Evolutionary conservation across 2,888 invertebrate genomes (phyloP), one percentile per base, ranked within the genome.

Genomic region (Clepsis dumicolana): DNA sequence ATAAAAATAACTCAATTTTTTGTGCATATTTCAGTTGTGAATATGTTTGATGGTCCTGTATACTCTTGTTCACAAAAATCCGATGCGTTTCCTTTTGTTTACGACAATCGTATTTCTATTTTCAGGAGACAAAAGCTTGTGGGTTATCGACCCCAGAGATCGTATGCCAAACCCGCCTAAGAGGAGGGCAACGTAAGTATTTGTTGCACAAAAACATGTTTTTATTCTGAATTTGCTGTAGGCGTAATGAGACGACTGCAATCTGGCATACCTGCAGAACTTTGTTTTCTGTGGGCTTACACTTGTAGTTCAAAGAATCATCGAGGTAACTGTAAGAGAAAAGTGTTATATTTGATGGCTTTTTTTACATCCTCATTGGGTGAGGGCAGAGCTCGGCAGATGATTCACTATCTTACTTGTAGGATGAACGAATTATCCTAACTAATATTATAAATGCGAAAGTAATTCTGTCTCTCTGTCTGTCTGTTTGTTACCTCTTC

Each of bases 101-200:
- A 12, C 12, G 18, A 14, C 32, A n/a, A 0, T 29, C 14, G 0
- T n/a, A n/a, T 62, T 59, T 74, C 73, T 73, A 72, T 74, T 91
- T 91, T 68, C 79, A 95, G 95, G 93, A 81, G 94, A 95, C 81
- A 94, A 94, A 73, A 90, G 84, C 72, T 81, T 94, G 69, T 95
- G 95, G 95, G 86, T 88, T 57, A 94, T 95, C 70, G 90, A 91
- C 73, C 89, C 92, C 16, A 92, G 91, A 71, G 93, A 93, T 74
- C 85, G 85, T 76, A 88, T 90, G 84, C 88, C 88, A 56, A 76
- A 85, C 35, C 69, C 86, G 5, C 75, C 74, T 8, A 89, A 82
- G 72, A 82, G 85, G 70, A 92, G 86, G 84, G 65, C 77, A 38
- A 86, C 81, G 92, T 93, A 82, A 88, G 91, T 90, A 72, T 50